These are phyloP conservation scores for Bombus confusus DNA, from an alignment of 1,140 invertebrate species.

Conservation along the genomic window DNA sequence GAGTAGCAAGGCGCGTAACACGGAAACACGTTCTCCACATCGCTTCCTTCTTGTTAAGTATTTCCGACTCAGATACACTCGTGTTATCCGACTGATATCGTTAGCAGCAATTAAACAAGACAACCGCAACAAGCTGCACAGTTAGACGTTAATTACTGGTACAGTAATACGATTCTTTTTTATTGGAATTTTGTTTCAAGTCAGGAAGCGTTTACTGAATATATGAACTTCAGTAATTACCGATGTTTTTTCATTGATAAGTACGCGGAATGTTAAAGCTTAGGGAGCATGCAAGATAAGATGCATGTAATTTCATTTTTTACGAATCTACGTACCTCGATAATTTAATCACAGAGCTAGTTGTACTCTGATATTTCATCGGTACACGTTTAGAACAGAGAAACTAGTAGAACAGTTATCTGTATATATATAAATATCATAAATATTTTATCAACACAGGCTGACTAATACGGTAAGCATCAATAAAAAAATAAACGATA, in stretches of 20 bases:
- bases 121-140: background rate
- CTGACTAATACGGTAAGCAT: background rate
- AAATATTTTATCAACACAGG: background rate
- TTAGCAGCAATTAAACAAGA: constrained; percentile 19
- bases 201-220: background rate
- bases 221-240: background rate
- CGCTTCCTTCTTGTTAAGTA: constrained; percentile 15
- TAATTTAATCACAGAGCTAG: background rate
- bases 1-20: background rate
- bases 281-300: too few relatives aligned
- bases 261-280: background rate
- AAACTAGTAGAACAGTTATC: too few relatives aligned
- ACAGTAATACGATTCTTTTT: background rate
- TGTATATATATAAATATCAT: background rate
- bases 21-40: constrained; percentile 5
- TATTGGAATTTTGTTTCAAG: background rate
- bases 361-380: background rate
- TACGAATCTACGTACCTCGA: background rate
- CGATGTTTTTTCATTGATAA: background rate
- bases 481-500: too few relatives aligned
- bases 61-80: constrained; percentile 18
- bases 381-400: too few relatives aligned
- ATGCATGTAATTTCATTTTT: background rate
- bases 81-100: constrained; percentile 22
- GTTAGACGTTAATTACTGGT: constrained; percentile 30